A percentile compares a stretch with the other conserved stretches of the same genome.
phyloP scores from a whole-genome alignment of 2,888 invertebrate species.

The Endomychus coccineus region DNA sequence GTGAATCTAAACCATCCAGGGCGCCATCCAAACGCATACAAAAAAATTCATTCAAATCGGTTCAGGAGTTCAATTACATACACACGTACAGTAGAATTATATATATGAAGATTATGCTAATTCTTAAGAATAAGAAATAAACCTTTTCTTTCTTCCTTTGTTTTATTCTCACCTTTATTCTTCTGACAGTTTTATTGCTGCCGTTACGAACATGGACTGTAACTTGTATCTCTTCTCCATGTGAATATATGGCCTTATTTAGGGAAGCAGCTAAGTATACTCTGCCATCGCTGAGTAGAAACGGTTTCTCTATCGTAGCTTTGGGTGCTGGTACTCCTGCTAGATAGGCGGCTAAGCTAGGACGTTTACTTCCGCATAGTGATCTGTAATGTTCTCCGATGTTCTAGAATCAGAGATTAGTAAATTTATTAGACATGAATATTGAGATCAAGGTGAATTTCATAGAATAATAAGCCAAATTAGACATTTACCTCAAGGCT shows the following conservation, averaged over 20 bases:
- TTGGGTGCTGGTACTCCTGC: constrained; percentile 55
- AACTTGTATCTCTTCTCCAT: constrained; percentile 73
- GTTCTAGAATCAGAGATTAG: constrained; percentile 7
- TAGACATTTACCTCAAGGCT: too few relatives aligned
- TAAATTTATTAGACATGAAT: too few relatives aligned
- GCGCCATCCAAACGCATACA: too few relatives aligned
- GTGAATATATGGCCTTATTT: constrained; percentile 75
- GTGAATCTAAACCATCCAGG: too few relatives aligned
- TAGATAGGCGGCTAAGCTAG: constrained; percentile 35
- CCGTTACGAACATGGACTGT: constrained; percentile 69
- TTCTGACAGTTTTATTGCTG: constrained; percentile 74
- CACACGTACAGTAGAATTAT: too few relatives aligned
- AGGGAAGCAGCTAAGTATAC: constrained; percentile 72
- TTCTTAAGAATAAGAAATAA: too few relatives aligned
- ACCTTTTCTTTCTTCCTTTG: too few relatives aligned
- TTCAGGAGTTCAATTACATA: too few relatives aligned
- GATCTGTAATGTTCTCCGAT: constrained; percentile 25
- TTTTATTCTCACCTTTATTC: constrained; percentile 76
- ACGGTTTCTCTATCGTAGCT: constrained; percentile 72
- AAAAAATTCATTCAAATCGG: too few relatives aligned
- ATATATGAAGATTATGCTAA: too few relatives aligned
- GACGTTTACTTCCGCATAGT: constrained; percentile 37
- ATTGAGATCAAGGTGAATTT: too few relatives aligned
- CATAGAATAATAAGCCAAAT: too few relatives aligned
- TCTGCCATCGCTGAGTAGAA: constrained; percentile 75